Conservation (phyloP, 2,113 vertebrate species). For the Prinia subflava region DNA sequence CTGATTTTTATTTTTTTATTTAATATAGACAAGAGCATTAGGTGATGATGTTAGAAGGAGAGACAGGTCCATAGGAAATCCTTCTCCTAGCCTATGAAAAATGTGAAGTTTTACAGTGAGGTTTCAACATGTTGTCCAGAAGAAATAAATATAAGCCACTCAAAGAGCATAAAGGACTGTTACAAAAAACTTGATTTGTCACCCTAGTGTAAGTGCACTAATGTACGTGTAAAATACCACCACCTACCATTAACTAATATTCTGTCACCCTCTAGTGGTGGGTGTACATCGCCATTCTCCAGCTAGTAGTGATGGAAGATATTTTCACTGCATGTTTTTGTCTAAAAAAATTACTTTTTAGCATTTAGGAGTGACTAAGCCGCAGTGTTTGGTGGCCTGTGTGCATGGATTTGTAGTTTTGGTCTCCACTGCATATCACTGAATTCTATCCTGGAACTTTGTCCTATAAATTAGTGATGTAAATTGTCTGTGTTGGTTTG, state of each 20-base stretch:
- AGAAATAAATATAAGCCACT: not conserved
- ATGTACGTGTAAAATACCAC: not conserved
- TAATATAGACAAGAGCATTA: not conserved
- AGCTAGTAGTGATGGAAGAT: not conserved
- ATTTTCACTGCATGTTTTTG: not conserved
- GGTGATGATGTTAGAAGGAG: not conserved
- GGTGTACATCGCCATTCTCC: not conserved
- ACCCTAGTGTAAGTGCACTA: not conserved
- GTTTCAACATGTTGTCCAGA: not conserved
- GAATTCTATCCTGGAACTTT: not conserved
- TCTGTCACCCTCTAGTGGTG: slow-evolving; percentile 56
- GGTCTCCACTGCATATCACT: not conserved
- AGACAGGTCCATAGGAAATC: not conserved
- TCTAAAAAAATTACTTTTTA: not conserved
- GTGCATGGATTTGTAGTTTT: not conserved
- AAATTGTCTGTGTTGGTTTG: not conserved
- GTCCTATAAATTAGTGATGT: not conserved
- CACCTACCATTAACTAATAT: not conserved
- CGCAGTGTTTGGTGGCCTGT: not conserved
- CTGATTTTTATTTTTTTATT: not conserved
- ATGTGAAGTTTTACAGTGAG: not conserved
- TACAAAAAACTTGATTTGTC: not conserved
- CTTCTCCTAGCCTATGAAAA: not conserved
- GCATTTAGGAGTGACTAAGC: not conserved
- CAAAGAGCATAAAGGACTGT: not conserved